Percentiles rank a stretch among this genome's conserved stretches.
phyloP scores from a whole-genome alignment of 37 sponge, comb jelly and placozoan species.

The Haliclona indistincta region DNA sequence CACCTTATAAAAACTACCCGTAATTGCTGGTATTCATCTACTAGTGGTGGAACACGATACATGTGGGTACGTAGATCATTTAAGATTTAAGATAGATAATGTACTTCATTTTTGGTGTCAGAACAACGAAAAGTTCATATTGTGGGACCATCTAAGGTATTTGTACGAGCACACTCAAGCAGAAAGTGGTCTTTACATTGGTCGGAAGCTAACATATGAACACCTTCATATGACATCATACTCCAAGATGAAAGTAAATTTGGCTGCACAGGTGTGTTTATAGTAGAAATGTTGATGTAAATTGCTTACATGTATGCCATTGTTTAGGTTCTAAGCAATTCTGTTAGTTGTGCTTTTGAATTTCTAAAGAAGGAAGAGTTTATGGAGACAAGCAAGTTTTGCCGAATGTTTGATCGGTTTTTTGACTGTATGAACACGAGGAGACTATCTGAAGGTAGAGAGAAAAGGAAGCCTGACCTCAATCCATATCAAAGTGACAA shows the following conservation, averaged over 20 bases:
- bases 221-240: slow-evolving; percentile 33
- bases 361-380: background rate
- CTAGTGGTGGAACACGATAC: slow-evolving; percentile 3
- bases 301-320: background rate
- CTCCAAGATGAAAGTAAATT: slow-evolving; percentile 35
- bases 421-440: slow-evolving; percentile 48
- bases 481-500: slow-evolving; percentile 17
- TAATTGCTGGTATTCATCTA: slow-evolving; percentile 43
- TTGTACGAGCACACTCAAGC: slow-evolving; percentile 9
- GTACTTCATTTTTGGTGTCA: background rate
- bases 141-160: slow-evolving; percentile 25
- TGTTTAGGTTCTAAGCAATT: slow-evolving; percentile 34
- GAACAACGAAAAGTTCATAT: slow-evolving; percentile 36
- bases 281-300: background rate
- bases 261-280: slow-evolving; percentile 46
- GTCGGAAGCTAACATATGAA: slow-evolving; percentile 31
- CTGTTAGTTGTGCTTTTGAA: slow-evolving; percentile 34
- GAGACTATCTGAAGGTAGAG: slow-evolving; percentile 2
- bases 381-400: slow-evolving; percentile 42
- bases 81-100: background rate
- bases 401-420: slow-evolving; percentile 32
- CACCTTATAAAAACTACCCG: slow-evolving; percentile 41
- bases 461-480: slow-evolving; percentile 18
- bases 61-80: slow-evolving; percentile 10
- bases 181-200: slow-evolving; percentile 18